A percentile compares a stretch with the other conserved stretches of the same genome.
phyloP scores from a whole-genome alignment of 2,113 vertebrate genomes.

The Suncus etruscus region DNA sequence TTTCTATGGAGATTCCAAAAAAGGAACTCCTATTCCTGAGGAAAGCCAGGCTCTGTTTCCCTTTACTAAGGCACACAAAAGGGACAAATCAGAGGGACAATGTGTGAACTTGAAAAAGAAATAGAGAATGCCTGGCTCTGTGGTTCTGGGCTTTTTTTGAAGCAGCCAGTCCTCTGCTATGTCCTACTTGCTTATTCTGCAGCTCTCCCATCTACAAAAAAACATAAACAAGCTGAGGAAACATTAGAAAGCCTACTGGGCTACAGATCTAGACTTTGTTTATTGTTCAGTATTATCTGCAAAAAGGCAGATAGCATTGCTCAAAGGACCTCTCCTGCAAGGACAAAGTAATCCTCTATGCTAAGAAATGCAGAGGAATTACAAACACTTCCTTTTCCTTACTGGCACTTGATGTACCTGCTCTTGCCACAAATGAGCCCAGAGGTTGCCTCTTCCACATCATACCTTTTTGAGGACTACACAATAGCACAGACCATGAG shows the following conservation, averaged over 20 bases:
- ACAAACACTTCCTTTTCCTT: neutral
- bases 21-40: neutral
- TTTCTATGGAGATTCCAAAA: neutral
- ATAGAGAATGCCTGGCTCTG: accelerated
- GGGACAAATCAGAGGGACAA: accelerated
- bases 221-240: neutral
- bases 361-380: neutral
- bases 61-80: neutral
- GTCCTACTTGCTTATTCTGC: neutral
- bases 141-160: neutral
- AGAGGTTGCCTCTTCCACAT: neutral
- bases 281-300: neutral
- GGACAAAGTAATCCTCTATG: neutral
- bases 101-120: neutral
- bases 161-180: neutral
- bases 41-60: neutral
- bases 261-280: neutral
- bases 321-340: neutral
- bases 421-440: neutral
- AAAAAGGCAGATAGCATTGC: neutral
- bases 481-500: neutral
- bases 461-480: neutral
- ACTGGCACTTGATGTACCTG: neutral
- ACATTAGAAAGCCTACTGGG: neutral
- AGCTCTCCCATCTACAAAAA: neutral